phyloP scores from a whole-genome alignment of 2,797 vertebrate genomes.

The Parotocinclus haroldoi region DNA sequence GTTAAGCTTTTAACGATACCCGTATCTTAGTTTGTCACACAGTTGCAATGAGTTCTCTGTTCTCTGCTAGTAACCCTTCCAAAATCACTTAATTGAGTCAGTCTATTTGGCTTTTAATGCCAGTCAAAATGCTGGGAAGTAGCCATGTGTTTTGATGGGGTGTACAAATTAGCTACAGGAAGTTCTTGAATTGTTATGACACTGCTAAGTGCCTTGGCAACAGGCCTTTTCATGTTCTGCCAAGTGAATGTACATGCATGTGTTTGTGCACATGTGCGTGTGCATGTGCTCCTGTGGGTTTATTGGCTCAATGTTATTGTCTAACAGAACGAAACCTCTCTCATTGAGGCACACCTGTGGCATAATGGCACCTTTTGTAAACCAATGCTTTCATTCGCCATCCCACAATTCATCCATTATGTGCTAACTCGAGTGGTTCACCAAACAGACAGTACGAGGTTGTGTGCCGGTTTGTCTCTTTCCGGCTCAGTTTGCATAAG shows the following conservation, averaged over 20 bases:
- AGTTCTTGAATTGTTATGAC: conserved; percentile 25
- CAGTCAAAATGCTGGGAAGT: neutral
- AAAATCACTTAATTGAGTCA: neutral
- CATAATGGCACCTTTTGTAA: conserved; percentile 50
- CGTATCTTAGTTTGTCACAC: neutral
- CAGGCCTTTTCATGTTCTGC: conserved; percentile 40
- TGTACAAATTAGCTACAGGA: conserved; percentile 9
- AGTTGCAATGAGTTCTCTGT: neutral
- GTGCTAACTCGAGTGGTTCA: conserved; percentile 47
- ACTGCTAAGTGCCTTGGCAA: conserved; percentile 28
- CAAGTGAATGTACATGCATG: conserved; percentile 2
- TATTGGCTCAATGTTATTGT: conserved; percentile 50
- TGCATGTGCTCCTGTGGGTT: conserved; percentile 23
- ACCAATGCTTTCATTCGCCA: conserved; percentile 35
- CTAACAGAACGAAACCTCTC: conserved; percentile 41
- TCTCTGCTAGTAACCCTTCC: too few relatives aligned
- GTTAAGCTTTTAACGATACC: neutral
- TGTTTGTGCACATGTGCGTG: conserved; percentile 14
- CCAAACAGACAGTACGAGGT: conserved; percentile 27
- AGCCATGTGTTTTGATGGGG: neutral
- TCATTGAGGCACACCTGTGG: conserved; percentile 52
- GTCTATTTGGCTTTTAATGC: neutral
- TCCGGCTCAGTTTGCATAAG: neutral
- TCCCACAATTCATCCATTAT: conserved; percentile 48
- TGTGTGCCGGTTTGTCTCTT: conserved; percentile 4